phyloP scores from a whole-genome alignment of 2,113 vertebrate species.

The Microtus pennsylvanicus region DNA sequence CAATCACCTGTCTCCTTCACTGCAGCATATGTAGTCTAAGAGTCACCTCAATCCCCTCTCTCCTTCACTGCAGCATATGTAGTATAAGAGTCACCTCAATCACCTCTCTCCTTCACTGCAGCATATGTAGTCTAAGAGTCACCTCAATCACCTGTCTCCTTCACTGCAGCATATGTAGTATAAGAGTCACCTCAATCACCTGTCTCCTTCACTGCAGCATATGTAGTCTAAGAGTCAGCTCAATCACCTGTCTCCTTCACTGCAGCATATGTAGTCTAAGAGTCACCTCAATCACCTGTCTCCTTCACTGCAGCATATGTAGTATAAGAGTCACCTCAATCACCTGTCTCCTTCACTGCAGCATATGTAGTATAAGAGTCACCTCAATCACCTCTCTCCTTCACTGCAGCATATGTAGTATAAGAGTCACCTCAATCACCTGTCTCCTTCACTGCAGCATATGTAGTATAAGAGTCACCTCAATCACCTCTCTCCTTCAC shows the following conservation, averaged over 20 bases:
- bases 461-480: neutral
- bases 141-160: neutral
- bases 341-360: neutral
- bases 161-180: neutral
- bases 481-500: neutral
- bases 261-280: neutral
- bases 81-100: neutral
- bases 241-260: neutral
- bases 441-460: neutral
- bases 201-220: neutral
- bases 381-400: neutral
- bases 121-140: neutral
- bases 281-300: neutral
- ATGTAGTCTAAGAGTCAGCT: neutral
- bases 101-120: neutral
- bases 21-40: neutral
- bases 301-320: neutral
- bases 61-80: neutral
- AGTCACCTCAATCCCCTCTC: neutral
- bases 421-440: neutral
- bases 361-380: neutral
- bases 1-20: neutral
- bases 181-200: neutral
- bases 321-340: neutral
- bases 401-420: neutral